A percentile compares a stretch with the other conserved stretches of the same genome.
Conservation (phyloP, 1,140 invertebrate genomes). For the Leptoteleia sp. region DNA sequence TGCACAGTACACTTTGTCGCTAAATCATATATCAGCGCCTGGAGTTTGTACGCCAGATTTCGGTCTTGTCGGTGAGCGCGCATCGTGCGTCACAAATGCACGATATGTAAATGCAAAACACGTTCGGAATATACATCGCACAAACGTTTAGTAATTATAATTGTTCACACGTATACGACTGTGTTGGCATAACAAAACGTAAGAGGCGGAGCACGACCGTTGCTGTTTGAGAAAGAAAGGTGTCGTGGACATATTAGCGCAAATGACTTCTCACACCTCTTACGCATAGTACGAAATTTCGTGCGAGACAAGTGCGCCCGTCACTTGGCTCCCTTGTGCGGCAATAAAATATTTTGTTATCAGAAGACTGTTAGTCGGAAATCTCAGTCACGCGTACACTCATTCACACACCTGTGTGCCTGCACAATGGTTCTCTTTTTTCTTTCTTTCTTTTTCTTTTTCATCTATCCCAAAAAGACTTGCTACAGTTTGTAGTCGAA, state of each 20-base stretch:
- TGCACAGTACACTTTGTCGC: neutral
- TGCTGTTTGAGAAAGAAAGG: conserved; percentile 23
- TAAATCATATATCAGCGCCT: neutral
- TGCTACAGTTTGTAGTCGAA: conserved; percentile 38
- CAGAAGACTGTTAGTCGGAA: conserved; percentile 60
- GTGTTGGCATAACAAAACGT: conserved; percentile 7
- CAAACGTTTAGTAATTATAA: conserved; percentile 42
- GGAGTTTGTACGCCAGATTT: neutral
- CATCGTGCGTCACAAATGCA: conserved; percentile 37
- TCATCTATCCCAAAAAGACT: no score
- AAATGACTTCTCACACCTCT: conserved; percentile 51
- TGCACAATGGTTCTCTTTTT: conserved; percentile 59
- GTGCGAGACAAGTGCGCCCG: conserved; percentile 66
- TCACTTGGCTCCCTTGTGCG: conserved; percentile 62
- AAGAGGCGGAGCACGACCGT: conserved; percentile 4
- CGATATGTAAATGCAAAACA: conserved; percentile 66
- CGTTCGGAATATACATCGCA: conserved; percentile 38
- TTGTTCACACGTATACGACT: conserved; percentile 26
- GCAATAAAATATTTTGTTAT: conserved; percentile 59
- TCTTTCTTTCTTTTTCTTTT: no score
- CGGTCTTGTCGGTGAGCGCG: conserved; percentile 29
- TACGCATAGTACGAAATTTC: conserved; percentile 58
- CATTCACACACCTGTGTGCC: conserved; percentile 61
- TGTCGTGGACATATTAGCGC: conserved; percentile 55
- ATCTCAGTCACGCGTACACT: conserved; percentile 29